Evolutionary conservation across 2,888 invertebrate species (phyloP).

Genomic region (Choreutis nemorana): DNA sequence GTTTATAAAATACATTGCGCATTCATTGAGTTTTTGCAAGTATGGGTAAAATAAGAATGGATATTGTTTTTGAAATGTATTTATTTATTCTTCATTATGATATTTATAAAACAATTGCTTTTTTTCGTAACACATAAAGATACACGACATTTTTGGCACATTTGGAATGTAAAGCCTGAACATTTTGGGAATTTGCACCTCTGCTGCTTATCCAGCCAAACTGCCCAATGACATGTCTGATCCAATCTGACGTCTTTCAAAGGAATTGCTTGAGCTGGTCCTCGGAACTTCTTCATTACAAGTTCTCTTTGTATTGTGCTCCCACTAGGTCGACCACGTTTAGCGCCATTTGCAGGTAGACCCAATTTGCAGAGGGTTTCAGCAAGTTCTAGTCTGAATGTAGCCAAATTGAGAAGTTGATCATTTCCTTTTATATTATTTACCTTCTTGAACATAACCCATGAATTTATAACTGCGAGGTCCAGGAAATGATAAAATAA

Average conservation of each 20-base stretch:
- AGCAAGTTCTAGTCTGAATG: constrained; percentile 21
- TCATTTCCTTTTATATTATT: constrained; percentile 14
- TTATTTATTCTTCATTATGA: constrained; percentile 10
- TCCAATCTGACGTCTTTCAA: constrained; percentile 20
- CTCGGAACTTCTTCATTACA: constrained; percentile 19
- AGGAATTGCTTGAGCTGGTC: constrained; percentile 19
- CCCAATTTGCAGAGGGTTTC: constrained; percentile 20
- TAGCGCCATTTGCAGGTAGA: constrained; percentile 19
- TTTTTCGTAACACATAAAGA: constrained; percentile 22
- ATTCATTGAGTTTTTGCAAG: constrained; percentile 14
- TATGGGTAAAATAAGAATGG: constrained; percentile 19
- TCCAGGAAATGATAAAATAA: constrained; percentile 23
- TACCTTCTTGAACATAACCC: constrained; percentile 14
- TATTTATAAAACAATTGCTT: constrained; percentile 23
- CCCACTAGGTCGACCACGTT: constrained; percentile 20
- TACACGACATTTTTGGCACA: constrained; percentile 23
- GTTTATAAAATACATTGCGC: constrained; percentile 20
- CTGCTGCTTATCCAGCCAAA: constrained; percentile 14
- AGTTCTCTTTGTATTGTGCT: constrained; percentile 19
- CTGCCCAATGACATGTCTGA: constrained; percentile 21
- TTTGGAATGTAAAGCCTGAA: constrained; percentile 18
- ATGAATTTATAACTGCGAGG: constrained; percentile 20
- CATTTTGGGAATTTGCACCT: constrained; percentile 16
- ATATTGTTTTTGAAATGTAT: constrained; percentile 17
- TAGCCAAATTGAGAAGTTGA: constrained; percentile 21